These are phyloP conservation scores for Drosophila rhopaloa DNA, from an alignment of 1,140 invertebrate genomes.

Conservation along the genomic window DNA sequence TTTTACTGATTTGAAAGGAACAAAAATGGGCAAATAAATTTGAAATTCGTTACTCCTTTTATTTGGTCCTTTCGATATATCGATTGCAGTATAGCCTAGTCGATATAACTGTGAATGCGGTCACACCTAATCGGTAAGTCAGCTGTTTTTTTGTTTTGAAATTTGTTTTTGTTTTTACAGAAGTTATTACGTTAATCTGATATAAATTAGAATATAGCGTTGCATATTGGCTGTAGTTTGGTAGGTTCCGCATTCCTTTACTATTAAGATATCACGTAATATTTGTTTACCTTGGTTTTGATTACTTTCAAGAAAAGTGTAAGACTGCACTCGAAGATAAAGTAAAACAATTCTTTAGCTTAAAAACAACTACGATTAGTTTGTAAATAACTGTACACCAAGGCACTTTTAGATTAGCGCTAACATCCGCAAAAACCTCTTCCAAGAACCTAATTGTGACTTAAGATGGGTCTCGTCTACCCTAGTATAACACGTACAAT, in stretches of 20 bases:
- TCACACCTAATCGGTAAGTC: not conserved
- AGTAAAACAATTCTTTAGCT: not conserved
- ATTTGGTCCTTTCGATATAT: too few relatives aligned
- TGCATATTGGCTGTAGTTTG: not conserved
- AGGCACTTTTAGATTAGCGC: too few relatives aligned
- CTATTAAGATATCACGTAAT: not conserved
- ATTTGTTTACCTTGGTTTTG: not conserved
- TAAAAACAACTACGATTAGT: not conserved
- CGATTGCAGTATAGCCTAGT: too few relatives aligned
- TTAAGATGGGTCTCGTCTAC: not conserved
- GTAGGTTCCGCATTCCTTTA: not conserved
- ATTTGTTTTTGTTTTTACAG: not conserved
- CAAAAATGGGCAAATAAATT: too few relatives aligned
- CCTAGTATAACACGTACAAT: not conserved
- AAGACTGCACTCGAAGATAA: conserved; percentile 15
- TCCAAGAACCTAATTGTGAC: not conserved
- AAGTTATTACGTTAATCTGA: not conserved
- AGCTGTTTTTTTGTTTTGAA: not conserved
- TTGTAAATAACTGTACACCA: not conserved
- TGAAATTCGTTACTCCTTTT: too few relatives aligned
- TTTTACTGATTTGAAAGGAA: too few relatives aligned
- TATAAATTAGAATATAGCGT: not conserved
- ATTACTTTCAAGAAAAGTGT: not conserved
- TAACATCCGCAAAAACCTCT: not conserved
- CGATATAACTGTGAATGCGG: too few relatives aligned